Base-by-base conservation (phyloP, 2,888 invertebrate species). In the Diplazon laetatorius region DNA sequence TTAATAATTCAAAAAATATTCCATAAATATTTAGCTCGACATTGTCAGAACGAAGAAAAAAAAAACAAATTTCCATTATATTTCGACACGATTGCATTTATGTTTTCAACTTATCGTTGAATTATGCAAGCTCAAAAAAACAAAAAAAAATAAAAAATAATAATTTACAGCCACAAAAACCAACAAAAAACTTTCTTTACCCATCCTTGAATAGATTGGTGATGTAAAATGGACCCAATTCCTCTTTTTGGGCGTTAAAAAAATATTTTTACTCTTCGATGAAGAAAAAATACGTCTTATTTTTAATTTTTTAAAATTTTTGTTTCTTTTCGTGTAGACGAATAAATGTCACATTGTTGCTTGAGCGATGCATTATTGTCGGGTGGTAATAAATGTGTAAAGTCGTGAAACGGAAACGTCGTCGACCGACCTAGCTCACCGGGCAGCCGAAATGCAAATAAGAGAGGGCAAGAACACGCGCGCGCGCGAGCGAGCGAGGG, bases 361-460 rank as follows among this genome's bases (percentile, higher is more conserved):
- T 30, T 30, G 30, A 2, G 30, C 4, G 30, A 30, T 6, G 30
- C 6, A 30, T n/a, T 30, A 55, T 30, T 3, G 14, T 30, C 35
- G n/a, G n/a, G n/a, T n/a, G n/a, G n/a, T 14, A 14, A 55, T 9
- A 59, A 59, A 59, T 16, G 14, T 48, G 14, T 10, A 12, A 22
- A 22, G 44, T 39, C 1, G 12, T 39, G 60, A 60, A 25, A 52
- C 39, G 22, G 60, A 50, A 70, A 60, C 70, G 70, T 70, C 70
- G 70, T 70, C 69, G 69, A 69, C 63, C 65, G 72, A 48, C 60
- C 50, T 48, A 42, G 25, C 48, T 60, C 48, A 35, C 50, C n/a
- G 39, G 48, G 35, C 39, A 69, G 37, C 60, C 63, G 68, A 78
- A 80, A 81, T 81, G 82, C 78, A 82, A 83, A 82, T 81, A 42